Conservation (phyloP, 1,140 invertebrate genomes). For the Drosophila parvula region DNA sequence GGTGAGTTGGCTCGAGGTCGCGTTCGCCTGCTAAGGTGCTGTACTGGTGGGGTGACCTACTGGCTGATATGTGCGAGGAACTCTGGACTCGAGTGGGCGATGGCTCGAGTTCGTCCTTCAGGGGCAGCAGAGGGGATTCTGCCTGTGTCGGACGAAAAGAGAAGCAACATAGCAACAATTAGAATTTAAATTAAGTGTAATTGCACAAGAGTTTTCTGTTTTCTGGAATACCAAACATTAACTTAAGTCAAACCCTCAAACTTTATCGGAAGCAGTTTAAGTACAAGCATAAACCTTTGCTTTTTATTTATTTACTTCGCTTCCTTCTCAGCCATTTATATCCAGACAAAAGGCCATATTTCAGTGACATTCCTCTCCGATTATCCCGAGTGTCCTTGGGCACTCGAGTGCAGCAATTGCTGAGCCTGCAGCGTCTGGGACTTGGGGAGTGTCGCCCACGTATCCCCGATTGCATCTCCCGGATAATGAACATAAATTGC, state of each 20-base stretch:
- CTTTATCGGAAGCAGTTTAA: background rate
- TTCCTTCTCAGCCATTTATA: background rate
- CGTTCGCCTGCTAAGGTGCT: slow-evolving; percentile 9
- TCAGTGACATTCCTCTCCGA: slow-evolving; percentile 10
- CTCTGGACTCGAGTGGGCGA: slow-evolving; percentile 28
- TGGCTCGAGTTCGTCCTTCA: slow-evolving; percentile 43
- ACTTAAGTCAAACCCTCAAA: background rate
- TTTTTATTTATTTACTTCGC: background rate
- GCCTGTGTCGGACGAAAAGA: slow-evolving; percentile 36
- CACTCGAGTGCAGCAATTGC: slow-evolving; percentile 19
- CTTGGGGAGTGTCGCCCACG: slow-evolving; percentile 7
- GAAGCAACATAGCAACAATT: background rate
- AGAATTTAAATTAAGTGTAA: background rate
- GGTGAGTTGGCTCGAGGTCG: slow-evolving; percentile 6
- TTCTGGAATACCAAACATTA: background rate
- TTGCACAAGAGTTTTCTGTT: too few relatives aligned
- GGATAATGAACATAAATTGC: slow-evolving; percentile 65
- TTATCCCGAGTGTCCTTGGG: slow-evolving; percentile 29
- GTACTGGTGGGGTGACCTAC: slow-evolving; percentile 29
- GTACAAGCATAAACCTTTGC: background rate
- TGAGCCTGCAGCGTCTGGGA: slow-evolving; percentile 14
- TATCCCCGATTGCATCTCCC: slow-evolving; percentile 16
- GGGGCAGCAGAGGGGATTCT: slow-evolving; percentile 73
- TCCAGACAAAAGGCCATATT: slow-evolving; percentile 10
- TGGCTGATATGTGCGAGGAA: slow-evolving; percentile 62